A percentile compares a stretch with the other conserved stretches of the same genome.
Evolutionary conservation across 2,113 vertebrate species (phyloP).

Genomic region (Pedetes capensis): DNA sequence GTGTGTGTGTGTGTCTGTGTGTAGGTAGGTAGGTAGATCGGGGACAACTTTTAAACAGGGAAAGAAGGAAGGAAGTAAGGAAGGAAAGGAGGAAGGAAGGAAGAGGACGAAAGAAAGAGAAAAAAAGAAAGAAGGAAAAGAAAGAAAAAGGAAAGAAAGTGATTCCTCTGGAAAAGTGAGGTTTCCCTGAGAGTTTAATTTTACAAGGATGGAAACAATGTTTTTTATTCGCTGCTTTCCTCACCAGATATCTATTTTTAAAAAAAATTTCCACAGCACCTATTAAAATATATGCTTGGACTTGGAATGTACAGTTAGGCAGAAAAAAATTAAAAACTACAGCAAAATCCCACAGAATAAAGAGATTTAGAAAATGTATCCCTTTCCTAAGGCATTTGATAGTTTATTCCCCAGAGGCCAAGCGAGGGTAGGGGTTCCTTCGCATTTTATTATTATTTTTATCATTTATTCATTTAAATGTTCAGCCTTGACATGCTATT

Average conservation of each 20-base stretch:
- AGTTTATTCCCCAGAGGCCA: neutral
- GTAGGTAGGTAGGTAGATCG: no score
- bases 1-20: no score
- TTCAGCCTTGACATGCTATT: constrained; percentile 19
- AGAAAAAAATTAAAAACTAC: neutral
- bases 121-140: rapidly evolving
- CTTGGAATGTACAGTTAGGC: neutral
- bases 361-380: constrained; percentile 14
- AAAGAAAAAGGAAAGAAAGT: neutral
- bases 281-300: constrained; percentile 16
- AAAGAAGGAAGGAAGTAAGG: no score
- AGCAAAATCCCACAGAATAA: neutral
- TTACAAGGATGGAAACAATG: neutral
- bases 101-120: no score
- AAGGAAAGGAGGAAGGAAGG: neutral
- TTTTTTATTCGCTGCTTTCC: neutral
- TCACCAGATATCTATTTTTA: neutral
- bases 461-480: constrained; percentile 24
- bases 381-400: neutral
- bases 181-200: neutral
- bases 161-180: neutral
- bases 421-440: neutral
- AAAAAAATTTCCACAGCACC: neutral
- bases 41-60: neutral
- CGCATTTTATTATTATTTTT: constrained; percentile 16